phyloP scores from a whole-genome alignment of 2,113 vertebrate species.

The Callipepla californica region DNA sequence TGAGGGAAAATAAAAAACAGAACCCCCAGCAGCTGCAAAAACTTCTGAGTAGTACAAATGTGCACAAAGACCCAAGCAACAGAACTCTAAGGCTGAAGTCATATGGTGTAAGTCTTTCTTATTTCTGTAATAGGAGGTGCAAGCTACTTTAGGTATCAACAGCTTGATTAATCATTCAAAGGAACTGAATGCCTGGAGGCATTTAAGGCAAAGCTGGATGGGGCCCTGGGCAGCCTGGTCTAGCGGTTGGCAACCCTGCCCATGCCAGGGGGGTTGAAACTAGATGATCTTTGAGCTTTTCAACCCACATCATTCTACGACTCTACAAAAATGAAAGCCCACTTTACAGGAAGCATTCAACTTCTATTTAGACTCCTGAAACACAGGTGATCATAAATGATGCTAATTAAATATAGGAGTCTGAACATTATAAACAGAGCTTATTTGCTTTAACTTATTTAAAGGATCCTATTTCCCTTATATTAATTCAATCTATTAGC shows the following conservation, averaged over 20 bases:
- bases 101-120: neutral
- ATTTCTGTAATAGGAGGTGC: neutral
- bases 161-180: neutral
- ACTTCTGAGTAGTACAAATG: neutral
- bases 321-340: too few relatives aligned
- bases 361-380: neutral
- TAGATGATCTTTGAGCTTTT: too few relatives aligned
- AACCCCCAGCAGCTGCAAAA: neutral
- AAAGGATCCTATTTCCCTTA: neutral
- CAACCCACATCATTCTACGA: too few relatives aligned
- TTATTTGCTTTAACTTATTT: neutral
- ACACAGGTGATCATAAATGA: neutral
- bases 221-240: too few relatives aligned
- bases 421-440: neutral
- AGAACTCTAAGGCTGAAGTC: neutral
- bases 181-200: neutral
- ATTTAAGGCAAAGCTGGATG: too few relatives aligned
- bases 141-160: neutral
- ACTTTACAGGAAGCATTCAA: neutral
- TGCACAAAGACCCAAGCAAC: neutral
- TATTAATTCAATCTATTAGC: neutral
- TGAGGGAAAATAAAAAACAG: neutral
- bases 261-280: too few relatives aligned
- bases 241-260: too few relatives aligned
- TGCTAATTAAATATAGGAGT: neutral